These are phyloP conservation scores for Momotus momota DNA, from an alignment of 2,797 vertebrate genomes.

Conservation along the genomic window DNA sequence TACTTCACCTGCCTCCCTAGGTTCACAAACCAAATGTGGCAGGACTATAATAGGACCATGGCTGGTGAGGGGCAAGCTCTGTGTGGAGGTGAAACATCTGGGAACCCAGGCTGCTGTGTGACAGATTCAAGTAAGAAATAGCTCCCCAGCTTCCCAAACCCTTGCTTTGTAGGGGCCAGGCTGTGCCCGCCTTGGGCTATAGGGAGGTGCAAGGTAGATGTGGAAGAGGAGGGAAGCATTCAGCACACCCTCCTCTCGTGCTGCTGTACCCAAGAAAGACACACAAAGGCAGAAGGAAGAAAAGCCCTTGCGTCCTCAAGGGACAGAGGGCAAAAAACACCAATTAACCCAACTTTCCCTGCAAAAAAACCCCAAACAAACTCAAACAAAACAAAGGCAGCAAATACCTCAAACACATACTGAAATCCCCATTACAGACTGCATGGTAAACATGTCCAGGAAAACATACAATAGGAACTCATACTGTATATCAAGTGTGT, in stretches of 20 bases:
- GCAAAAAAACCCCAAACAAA: neutral
- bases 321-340: neutral
- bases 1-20: neutral
- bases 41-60: neutral
- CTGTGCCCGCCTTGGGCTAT: neutral
- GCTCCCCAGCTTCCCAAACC: neutral
- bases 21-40: neutral
- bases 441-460: neutral
- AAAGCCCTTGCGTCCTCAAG: neutral
- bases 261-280: neutral
- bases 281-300: neutral
- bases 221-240: neutral
- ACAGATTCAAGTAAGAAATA: neutral
- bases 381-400: neutral
- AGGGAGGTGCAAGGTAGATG: neutral
- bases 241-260: neutral
- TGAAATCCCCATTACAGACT: neutral
- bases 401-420: neutral
- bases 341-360: neutral
- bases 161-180: neutral
- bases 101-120: neutral
- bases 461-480: slow-evolving; percentile 19
- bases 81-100: neutral
- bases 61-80: neutral
- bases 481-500: neutral